phyloP scores from a whole-genome alignment of 2,113 vertebrate species.

The Aptenodytes patagonicus region DNA sequence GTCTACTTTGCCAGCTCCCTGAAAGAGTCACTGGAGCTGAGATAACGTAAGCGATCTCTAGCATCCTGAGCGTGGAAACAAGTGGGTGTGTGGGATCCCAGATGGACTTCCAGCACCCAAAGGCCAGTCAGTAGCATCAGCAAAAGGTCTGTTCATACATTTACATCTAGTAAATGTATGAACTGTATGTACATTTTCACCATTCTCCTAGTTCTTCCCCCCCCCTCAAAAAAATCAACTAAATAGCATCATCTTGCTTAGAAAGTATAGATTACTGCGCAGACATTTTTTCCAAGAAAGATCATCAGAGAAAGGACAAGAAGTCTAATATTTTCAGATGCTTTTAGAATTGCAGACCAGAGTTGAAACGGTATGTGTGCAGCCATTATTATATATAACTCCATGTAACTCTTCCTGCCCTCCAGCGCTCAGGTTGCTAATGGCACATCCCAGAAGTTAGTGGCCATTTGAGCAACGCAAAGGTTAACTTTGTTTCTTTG shows the following conservation, averaged over 20 bases:
- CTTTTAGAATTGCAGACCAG: not conserved
- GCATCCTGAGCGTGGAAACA: not conserved
- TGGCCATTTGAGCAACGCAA: not conserved
- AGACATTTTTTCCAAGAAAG: not conserved
- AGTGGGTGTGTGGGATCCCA: not conserved
- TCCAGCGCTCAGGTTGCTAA: not conserved
- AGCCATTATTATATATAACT: not conserved
- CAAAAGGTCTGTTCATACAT: not conserved
- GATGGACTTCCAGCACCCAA: not conserved
- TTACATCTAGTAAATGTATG: not conserved
- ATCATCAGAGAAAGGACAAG: not conserved
- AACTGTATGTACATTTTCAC: not conserved
- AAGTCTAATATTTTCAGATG: not conserved
- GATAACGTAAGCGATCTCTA: not conserved
- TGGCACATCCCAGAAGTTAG: not conserved
- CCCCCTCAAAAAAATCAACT: not conserved
- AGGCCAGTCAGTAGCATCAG: not conserved
- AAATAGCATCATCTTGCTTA: not conserved
- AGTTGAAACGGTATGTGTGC: not conserved
- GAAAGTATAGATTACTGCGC: not conserved
- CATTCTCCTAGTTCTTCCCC: not conserved
- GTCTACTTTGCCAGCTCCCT: not conserved
- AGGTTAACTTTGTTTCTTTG: not conserved
- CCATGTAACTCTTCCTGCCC: not conserved
- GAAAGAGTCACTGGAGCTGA: not conserved